phyloP scores from a whole-genome alignment of 2,888 invertebrate species.

The Drosophila mayaguana region DNA sequence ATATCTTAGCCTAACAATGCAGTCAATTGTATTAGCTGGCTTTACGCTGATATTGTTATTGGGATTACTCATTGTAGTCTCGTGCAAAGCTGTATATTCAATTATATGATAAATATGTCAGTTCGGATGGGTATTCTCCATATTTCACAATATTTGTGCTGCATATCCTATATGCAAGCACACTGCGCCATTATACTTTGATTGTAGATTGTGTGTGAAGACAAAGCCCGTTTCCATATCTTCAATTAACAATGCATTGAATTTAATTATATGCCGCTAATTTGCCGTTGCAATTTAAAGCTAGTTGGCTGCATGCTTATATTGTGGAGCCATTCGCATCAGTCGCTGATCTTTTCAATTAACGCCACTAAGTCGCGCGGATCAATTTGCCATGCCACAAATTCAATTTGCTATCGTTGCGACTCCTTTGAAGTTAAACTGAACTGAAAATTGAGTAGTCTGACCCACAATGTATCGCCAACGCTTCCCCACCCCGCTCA shows the following conservation, averaged over 20 bases:
- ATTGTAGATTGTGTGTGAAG: neutral
- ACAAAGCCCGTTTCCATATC: too few species aligned
- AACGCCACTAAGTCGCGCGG: constrained; percentile 52
- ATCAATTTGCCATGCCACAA: constrained; percentile 61
- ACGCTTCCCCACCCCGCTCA: neutral
- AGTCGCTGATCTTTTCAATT: constrained; percentile 68
- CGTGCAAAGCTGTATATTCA: neutral
- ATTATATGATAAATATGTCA: neutral
- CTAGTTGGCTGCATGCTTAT: constrained; percentile 17
- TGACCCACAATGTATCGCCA: constrained; percentile 59
- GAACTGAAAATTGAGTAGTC: constrained; percentile 67
- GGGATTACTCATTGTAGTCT: rapidly evolving
- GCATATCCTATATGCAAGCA: neutral
- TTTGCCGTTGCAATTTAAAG: constrained; percentile 16
- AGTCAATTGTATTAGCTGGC: neutral
- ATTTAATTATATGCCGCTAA: constrained; percentile 21
- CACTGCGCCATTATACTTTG: neutral
- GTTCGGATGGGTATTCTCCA: neutral
- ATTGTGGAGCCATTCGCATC: constrained; percentile 1
- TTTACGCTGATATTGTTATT: neutral
- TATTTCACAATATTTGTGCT: neutral
- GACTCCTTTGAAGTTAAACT: constrained; percentile 55
- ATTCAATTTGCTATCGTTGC: constrained; percentile 68
- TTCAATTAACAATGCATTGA: neutral
- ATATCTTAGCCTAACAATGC: neutral